Percentiles rank a stretch among this genome's conserved stretches.
Evolutionary conservation across 2,888 invertebrate species (phyloP).

Genomic region (Phasia obesa): DNA sequence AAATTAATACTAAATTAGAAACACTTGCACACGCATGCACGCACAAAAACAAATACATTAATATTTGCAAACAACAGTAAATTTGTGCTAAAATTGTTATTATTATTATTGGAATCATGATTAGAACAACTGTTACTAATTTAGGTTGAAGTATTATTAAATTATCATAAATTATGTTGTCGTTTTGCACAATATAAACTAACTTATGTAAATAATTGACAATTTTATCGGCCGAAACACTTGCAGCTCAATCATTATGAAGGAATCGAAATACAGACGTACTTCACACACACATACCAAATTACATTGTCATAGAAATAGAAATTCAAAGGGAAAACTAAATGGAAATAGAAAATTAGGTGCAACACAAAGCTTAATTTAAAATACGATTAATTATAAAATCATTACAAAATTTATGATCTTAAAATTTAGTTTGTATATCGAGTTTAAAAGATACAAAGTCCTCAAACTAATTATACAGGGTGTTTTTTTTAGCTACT

Average conservation of each 20-base stretch:
- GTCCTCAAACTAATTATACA: too few relatives aligned
- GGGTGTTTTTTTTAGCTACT: too few relatives aligned
- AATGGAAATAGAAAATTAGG: too few relatives aligned
- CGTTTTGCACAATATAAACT: constrained; percentile 45
- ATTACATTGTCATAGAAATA: background rate
- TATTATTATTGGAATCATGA: constrained; percentile 23
- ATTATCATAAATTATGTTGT: constrained; percentile 60
- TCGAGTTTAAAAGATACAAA: too few relatives aligned
- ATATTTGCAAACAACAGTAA: background rate
- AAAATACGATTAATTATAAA: too few relatives aligned
- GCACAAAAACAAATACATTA: background rate
- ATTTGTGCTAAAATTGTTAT: constrained; percentile 19
- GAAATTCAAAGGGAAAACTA: background rate
- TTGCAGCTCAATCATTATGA: constrained; percentile 51
- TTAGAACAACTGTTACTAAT: constrained; percentile 48
- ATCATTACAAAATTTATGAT: too few relatives aligned
- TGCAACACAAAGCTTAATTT: too few relatives aligned
- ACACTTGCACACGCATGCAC: background rate
- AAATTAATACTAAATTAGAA: constrained; percentile 25
- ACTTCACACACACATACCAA: background rate
- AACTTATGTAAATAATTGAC: constrained; percentile 54
- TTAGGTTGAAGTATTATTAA: constrained; percentile 57
- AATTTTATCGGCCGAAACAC: constrained; percentile 56
- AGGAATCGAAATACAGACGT: background rate
- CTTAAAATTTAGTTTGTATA: too few relatives aligned